Percentiles rank a stretch among this genome's conserved stretches.
Evolutionary conservation across 2,797 vertebrate species (phyloP).

Genomic region (Chiroxiphia lanceolata): DNA sequence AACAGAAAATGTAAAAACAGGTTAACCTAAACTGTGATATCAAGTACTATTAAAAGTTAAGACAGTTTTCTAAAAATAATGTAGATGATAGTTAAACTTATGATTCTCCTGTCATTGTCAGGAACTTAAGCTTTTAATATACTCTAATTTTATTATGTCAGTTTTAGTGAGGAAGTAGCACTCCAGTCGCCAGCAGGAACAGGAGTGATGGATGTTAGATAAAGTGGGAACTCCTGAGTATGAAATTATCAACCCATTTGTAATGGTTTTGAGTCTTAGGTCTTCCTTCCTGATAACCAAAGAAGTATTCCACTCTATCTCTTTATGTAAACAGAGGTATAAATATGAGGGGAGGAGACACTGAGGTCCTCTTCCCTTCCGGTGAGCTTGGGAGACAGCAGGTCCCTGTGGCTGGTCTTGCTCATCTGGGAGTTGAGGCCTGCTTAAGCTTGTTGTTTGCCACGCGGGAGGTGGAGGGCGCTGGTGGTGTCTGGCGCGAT

Average conservation of each 20-base stretch:
- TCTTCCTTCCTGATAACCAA: no score
- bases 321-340: no score
- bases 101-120: background rate
- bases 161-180: background rate
- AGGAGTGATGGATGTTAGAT: background rate
- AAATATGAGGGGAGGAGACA: no score
- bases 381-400: no score
- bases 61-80: background rate
- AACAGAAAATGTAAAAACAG: background rate
- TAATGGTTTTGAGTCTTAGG: no score
- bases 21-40: background rate
- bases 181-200: background rate
- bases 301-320: no score
- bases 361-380: no score
- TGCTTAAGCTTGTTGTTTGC: no score
- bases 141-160: background rate
- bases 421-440: no score
- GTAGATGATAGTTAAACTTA: background rate
- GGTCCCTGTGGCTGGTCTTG: no score
- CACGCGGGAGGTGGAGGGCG: no score
- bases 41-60: background rate
- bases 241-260: background rate
- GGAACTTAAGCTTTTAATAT: fast-evolving
- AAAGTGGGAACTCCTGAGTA: background rate
- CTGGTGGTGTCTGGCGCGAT: no score